Evolutionary conservation across 2,888 invertebrate species (phyloP), one percentile per base, ranked within the genome.

Genomic region (Cenopis cana): DNA sequence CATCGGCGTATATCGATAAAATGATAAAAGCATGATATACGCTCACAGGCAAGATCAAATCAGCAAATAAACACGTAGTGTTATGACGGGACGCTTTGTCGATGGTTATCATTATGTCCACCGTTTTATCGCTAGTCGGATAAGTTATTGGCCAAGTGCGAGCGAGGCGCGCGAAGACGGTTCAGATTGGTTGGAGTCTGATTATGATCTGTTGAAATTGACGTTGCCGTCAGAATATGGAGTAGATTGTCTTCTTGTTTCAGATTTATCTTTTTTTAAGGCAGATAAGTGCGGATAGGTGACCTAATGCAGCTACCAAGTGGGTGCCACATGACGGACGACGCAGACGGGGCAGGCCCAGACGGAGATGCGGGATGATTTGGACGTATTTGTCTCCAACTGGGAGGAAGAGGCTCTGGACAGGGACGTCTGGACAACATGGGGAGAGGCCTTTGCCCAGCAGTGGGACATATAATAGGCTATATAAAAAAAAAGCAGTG

Each of bases 121-220:
- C 55, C 29, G 60, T 67, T 71, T 71, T 66, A 71, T 71, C 71
- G 67, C 71, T 71, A 71, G 71, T 49, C 20, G 70, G 70, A 59
- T 70, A 70, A 70, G 14, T 64, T 54, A 38, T 64, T 20, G 38
- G 64, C 52, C 52, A 64, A 64, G 64, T 38, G 64, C 64, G 54
- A 64, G 54, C 6, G 12, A 46, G 52, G 52, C 10, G 9, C 14
- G 38, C 2, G 54, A 20, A n/a, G 20, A 24, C 20, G 64, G 64
- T 64, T 64, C 52, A 8, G 61, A 52, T 62, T 59, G 59, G 20
- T 62, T 59, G 59, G 20, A 9, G 24, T 29, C n/a, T 3, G 14
- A 17, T n/a, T 36, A 10, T 50, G 55, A 55, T 29, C 14, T 55
- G 29, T n/a, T 29, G 6, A 55, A n/a, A 55, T 55, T n/a, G n/a